phyloP scores from a whole-genome alignment of 2,113 vertebrate species.

The Pygathrix nemaeus region DNA sequence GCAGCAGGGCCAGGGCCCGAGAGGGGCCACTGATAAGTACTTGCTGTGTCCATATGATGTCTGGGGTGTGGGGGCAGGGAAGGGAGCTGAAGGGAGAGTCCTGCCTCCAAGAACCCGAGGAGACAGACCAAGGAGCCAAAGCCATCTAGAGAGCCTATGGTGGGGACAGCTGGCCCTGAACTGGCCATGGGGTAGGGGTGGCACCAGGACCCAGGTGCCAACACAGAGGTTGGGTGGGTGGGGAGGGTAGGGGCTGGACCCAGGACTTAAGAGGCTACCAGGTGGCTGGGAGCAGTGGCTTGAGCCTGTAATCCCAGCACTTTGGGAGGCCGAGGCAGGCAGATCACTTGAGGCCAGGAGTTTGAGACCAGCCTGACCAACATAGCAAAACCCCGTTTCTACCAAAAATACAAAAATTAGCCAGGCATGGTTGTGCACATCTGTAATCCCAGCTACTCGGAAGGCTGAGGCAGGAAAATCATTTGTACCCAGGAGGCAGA shows the following conservation, averaged over 20 bases:
- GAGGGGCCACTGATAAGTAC: background rate
- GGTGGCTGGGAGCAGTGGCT: no score
- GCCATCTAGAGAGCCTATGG: background rate
- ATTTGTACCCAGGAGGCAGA: no score
- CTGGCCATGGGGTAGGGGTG: background rate
- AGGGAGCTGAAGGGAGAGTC: background rate
- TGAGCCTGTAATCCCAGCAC: no score
- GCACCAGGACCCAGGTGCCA: background rate
- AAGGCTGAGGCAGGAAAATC: no score
- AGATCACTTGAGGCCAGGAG: no score
- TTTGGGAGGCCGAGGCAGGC: no score
- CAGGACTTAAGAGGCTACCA: background rate
- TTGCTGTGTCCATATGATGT: background rate
- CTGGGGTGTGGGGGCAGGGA: fast-evolving
- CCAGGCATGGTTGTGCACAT: no score
- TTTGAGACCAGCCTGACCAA: no score
- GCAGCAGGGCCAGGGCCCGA: background rate
- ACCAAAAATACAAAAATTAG: no score
- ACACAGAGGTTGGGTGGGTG: background rate
- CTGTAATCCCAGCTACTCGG: no score
- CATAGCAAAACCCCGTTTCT: no score
- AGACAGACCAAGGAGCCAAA: background rate
- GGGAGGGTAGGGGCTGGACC: fast-evolving
- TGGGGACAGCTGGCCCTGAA: background rate
- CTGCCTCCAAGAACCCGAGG: background rate